Evolutionary conservation across 2,113 vertebrate species (phyloP).

Genomic region (Emydocephalus ijimae): DNA sequence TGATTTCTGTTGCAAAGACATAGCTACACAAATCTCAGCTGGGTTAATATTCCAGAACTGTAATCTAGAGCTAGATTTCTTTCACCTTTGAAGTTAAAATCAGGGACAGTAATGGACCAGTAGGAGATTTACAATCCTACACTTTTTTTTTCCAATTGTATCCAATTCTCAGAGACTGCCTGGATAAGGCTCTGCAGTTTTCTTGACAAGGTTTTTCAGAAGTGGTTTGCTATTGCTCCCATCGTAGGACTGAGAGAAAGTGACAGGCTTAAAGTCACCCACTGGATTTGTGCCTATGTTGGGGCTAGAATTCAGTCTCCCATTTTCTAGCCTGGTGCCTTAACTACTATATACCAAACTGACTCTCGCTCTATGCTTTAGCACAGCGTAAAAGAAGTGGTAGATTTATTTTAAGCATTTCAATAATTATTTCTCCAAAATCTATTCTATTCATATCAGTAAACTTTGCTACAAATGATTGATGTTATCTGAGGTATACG

Average conservation of each 20-base stretch:
- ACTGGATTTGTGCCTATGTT: not conserved
- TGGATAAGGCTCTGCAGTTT: not conserved
- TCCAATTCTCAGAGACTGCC: not conserved
- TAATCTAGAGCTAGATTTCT: not conserved
- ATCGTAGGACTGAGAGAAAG: not conserved
- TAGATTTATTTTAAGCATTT: not conserved
- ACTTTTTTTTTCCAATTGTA: not conserved
- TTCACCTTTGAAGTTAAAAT: not conserved
- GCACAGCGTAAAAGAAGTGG: not conserved
- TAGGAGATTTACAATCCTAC: not conserved
- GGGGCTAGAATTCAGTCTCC: not conserved
- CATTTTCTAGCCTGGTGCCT: not conserved
- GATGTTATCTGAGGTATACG: not conserved
- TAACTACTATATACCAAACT: not conserved
- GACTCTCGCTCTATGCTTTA: not conserved
- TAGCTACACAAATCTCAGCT: not conserved
- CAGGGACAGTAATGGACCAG: not conserved
- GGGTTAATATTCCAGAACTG: not conserved
- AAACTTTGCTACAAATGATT: not conserved
- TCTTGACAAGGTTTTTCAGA: not conserved
- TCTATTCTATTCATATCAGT: not conserved
- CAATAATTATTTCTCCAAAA: not conserved
- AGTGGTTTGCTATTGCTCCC: not conserved
- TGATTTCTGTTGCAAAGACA: not conserved
- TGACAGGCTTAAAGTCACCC: not conserved